phyloP scores from a whole-genome alignment of 2,113 vertebrate genomes.

The Centropristis striata region DNA sequence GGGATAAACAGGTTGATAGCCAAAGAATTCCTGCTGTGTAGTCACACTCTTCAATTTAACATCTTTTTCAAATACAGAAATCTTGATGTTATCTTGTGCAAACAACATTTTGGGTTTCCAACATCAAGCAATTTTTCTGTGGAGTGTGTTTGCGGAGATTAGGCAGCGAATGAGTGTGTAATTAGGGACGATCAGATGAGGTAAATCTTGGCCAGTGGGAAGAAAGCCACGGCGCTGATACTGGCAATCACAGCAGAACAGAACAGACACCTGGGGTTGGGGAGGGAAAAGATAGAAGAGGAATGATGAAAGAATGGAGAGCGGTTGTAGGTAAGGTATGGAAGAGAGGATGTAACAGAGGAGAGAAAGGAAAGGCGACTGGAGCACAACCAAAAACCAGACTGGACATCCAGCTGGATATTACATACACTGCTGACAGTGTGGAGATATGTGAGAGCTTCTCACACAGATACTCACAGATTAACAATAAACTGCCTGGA shows the following conservation, averaged over 20 bases:
- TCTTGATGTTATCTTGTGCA: slow-evolving; percentile 41
- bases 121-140: slow-evolving; percentile 35
- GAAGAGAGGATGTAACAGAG: background rate
- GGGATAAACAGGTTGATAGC: slow-evolving; percentile 49
- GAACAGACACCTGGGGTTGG: slow-evolving; percentile 29
- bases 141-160: slow-evolving; percentile 67
- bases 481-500: slow-evolving; percentile 25
- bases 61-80: slow-evolving; percentile 21
- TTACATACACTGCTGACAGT: slow-evolving; percentile 16
- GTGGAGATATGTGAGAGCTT: slow-evolving; percentile 24
- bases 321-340: background rate
- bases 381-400: background rate
- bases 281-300: slow-evolving; percentile 14
- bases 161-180: slow-evolving; percentile 49
- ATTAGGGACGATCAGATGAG: slow-evolving; percentile 62
- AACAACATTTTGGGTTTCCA: slow-evolving; percentile 38
- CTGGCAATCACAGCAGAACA: slow-evolving; percentile 56
- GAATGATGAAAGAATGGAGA: slow-evolving; percentile 23
- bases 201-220: slow-evolving; percentile 59
- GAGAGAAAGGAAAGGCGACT: background rate
- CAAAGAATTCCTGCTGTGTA: slow-evolving; percentile 46
- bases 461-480: slow-evolving; percentile 9
- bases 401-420: slow-evolving; percentile 36
- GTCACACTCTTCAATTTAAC: slow-evolving; percentile 33
- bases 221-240: slow-evolving; percentile 42